Base-by-base conservation (phyloP, 2,888 invertebrate species). In the Teleiodes luculella region DNA sequence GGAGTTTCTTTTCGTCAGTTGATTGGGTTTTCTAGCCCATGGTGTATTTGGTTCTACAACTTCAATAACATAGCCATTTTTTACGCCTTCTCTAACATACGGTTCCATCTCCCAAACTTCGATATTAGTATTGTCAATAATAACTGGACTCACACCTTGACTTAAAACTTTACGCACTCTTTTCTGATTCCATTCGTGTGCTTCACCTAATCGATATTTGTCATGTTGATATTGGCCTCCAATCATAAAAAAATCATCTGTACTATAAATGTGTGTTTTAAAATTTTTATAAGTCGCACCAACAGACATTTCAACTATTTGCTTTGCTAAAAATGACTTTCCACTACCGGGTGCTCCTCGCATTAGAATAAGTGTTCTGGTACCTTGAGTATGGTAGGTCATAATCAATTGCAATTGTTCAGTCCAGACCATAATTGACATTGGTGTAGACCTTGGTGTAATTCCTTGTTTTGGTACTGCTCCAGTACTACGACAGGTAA, bases 111-210 rank as follows among this genome's bases (percentile, higher is more conserved):
- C 97, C 97, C 97, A 97, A 5, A 91, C 65, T 74, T 93, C 88
- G 1, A 92, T 90, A 72, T 98, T 96, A 0, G 98, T 98, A 72
- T 98, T 98, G 72, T 98, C 98, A 52, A 98, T 92, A 52, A 98
- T 92, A 11, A 98, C 83, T 0, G 97, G 97, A 70, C 94, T 95
- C 52, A 92, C 76, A 0, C 94, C 94, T 49, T 86, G 72, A 6
- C 71, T 71, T 62, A 95, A 78, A 2, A 92, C 92, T 3, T 86
- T 79, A 30, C 66, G 70, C 36, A 94, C 94, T 63, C 92, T 85
- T 5, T 79, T 78, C 54, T 93, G 92, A 78, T 95, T 96, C 92
- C 92, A 94, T 0, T 75, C 72, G 77, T 98, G 98, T 0, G 96
- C 97, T 7, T 93, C 92, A 0, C 76, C 1, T 14, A 87, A 58